Base-by-base conservation (phyloP, 2,113 vertebrate species). In the Aphyosemion australe region DNA sequence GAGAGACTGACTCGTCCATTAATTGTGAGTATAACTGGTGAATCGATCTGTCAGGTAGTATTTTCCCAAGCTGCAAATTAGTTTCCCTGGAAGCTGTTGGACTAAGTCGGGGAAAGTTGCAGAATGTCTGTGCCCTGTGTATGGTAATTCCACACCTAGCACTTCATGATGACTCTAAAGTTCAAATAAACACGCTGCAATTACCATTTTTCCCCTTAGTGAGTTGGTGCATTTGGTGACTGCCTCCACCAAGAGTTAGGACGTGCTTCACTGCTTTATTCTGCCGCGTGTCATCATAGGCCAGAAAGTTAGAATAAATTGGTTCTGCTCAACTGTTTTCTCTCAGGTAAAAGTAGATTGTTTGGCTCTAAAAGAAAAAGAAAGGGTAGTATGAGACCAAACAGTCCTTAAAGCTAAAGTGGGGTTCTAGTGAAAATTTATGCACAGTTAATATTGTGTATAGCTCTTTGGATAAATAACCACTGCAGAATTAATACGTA, bases 301-400 rank as follows among this genome's bases (percentile, higher is more conserved):
- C 84, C 83, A 84, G 65, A 86, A 88, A 90, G 85, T 80, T 87
- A 87, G 78, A 89, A 88, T 83, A 88, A 91, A 89, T 89, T 88
- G 87, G 77, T 85, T 90, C 82, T 82, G 84, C 86, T 84, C 87
- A 85, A 84, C 79, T 87, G 78, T 87, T 85, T 87, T 74, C 85
- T 89, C 85, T 89, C 87, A 88, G 79, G 81, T 82, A 84, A 86
- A 80, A 84, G 80, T 82, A 85, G 80, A 84, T 67, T 75, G 78
- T 81, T 85, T 76, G 75, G 74, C 78, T 71, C 72, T 12, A 39
- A 78, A 87, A 71, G 3, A 26, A n/a, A 26, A 4, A 2, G 73
- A 71, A 84, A 80, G 79, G 72, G 66, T 71, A 76, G 76, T 69
- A 65, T 60, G 60, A 16, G 41, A 76, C 71, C 72, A 74, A 78